Evolutionary conservation across 1,140 invertebrate species (phyloP).

Genomic region (Anagrus nilaparvatae): DNA sequence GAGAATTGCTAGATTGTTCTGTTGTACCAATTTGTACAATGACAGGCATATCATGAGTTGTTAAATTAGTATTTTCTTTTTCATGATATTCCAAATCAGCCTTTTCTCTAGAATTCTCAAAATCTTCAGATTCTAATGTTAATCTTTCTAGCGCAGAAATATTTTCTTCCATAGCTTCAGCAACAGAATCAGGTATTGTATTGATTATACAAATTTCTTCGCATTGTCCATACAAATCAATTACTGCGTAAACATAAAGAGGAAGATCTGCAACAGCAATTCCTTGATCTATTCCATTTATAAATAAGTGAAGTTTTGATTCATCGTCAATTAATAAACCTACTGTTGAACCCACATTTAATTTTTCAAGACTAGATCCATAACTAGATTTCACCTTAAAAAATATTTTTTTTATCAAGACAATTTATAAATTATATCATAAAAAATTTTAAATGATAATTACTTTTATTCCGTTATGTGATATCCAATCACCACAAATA

Average conservation of each 20-base stretch:
- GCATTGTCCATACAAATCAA: slow-evolving; percentile 88
- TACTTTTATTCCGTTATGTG: slow-evolving; percentile 68
- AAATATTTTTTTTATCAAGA: slow-evolving; percentile 11
- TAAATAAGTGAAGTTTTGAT: slow-evolving; percentile 54
- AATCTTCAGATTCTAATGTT: slow-evolving; percentile 31
- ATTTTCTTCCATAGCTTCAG: slow-evolving; percentile 16
- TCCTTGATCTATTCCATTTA: slow-evolving; percentile 71
- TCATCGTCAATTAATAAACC: slow-evolving; percentile 58
- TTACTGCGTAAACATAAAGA: slow-evolving; percentile 73
- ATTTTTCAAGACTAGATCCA: slow-evolving; percentile 54
- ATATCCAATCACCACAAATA: slow-evolving; percentile 67
- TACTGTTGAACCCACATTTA: slow-evolving; percentile 51
- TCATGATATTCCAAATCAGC: slow-evolving; percentile 65
- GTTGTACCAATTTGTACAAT: no score
- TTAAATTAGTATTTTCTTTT: no score
- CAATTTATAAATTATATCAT: slow-evolving; percentile 6
- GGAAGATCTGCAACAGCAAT: slow-evolving; percentile 71
- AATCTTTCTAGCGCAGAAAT: slow-evolving; percentile 40
- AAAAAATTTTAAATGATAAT: no score
- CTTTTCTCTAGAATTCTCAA: slow-evolving; percentile 53
- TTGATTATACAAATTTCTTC: slow-evolving; percentile 54
- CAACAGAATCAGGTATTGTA: slow-evolving; percentile 7
- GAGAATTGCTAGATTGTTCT: no score
- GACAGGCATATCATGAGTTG: no score
- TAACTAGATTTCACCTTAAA: slow-evolving; percentile 56